Conservation (phyloP, 2,113 vertebrate genomes). For the Ascaphus truei region DNA sequence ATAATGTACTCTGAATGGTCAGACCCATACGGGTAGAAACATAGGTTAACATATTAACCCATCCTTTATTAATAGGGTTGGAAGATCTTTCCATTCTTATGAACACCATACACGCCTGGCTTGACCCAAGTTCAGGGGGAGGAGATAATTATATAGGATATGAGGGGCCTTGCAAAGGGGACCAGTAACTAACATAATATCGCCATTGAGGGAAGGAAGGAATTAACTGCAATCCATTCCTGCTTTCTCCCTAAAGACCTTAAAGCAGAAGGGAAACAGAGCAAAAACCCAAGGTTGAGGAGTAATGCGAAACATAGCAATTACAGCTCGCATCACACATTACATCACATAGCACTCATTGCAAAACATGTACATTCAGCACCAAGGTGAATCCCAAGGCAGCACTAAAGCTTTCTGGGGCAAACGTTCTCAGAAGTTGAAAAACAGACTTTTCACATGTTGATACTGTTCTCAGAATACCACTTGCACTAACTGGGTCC, state of each 20-base stretch:
- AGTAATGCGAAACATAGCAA: conserved; percentile 9
- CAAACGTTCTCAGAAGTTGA: too few species aligned
- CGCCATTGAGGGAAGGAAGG: conserved; percentile 13
- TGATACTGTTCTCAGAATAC: too few species aligned
- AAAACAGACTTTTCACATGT: too few species aligned
- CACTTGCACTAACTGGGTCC: too few species aligned
- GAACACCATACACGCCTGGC: not conserved
- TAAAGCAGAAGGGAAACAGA: not conserved
- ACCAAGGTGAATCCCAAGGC: too few species aligned
- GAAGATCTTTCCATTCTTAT: not conserved
- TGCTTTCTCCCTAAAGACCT: conserved; percentile 20
- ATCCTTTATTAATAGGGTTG: not conserved
- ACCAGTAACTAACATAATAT: not conserved
- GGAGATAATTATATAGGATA: conserved; percentile 16
- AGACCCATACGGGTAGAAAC: not conserved
- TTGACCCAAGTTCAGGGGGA: conserved; percentile 11
- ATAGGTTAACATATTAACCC: not conserved
- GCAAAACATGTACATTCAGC: too few species aligned
- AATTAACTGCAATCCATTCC: conserved; percentile 20
- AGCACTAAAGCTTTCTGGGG: too few species aligned
- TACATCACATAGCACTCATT: conserved; percentile 1
- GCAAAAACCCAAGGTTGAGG: not conserved
- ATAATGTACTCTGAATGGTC: not conserved
- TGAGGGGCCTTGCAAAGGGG: conserved; percentile 4
- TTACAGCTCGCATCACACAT: conserved; percentile 1